phyloP scores from a whole-genome alignment of 2,113 vertebrate genomes.

The Aptenodytes forsteri region DNA sequence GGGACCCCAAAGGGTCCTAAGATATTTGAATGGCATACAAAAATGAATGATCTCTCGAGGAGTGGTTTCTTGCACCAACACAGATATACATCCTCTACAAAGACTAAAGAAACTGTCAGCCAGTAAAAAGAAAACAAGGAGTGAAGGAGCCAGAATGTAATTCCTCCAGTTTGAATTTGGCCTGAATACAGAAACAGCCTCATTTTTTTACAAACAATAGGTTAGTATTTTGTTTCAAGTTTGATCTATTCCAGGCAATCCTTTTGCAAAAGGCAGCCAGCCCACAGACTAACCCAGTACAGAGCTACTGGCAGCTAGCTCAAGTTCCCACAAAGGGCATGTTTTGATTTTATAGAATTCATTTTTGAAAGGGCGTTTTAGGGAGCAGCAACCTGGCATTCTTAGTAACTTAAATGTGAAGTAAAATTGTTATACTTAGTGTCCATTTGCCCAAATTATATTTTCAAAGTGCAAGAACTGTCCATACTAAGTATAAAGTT shows the following conservation, averaged over 20 bases:
- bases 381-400: slow-evolving; percentile 7
- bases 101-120: not conserved
- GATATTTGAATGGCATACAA: not conserved
- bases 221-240: not conserved
- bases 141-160: not conserved
- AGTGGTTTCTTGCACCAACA: not conserved
- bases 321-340: not conserved
- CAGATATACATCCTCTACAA: not conserved
- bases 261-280: not conserved
- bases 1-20: not conserved
- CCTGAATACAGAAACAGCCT: not conserved
- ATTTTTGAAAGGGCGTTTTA: slow-evolving; percentile 36
- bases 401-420: slow-evolving; percentile 61
- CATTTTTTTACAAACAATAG: not conserved
- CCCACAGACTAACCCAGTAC: not conserved
- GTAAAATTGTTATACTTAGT: slow-evolving; percentile 27
- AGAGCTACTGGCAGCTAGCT: not conserved
- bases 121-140: not conserved
- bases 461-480: slow-evolving; percentile 35
- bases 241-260: not conserved
- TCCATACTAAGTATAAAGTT: slow-evolving; percentile 8
- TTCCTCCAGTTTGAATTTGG: not conserved
- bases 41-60: not conserved
- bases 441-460: slow-evolving; percentile 8
- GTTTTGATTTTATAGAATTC: slow-evolving; percentile 14